These are phyloP conservation scores for Azorinus chamasolen DNA, from an alignment of 2,888 invertebrate genomes.

Conservation along the genomic window DNA sequence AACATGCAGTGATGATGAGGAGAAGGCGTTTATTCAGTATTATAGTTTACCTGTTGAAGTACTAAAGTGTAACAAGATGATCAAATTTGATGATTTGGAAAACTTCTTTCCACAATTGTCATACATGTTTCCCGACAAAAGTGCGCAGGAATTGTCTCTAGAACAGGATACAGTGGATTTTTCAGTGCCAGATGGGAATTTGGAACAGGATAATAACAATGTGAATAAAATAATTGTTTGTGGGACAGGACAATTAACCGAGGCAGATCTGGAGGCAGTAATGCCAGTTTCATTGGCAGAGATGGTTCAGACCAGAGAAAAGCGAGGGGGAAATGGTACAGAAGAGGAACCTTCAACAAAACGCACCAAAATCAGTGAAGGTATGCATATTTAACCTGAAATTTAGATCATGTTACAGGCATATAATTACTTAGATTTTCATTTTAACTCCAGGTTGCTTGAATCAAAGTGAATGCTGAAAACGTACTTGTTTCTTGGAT, in stretches of 20 bases:
- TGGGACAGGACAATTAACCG: conserved; percentile 32
- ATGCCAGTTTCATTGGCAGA: conserved; percentile 38
- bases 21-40: conserved; percentile 83
- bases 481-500: too few relatives aligned
- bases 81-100: conserved; percentile 79
- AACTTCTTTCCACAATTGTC: conserved; percentile 81
- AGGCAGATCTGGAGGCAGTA: conserved; percentile 41
- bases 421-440: too few relatives aligned
- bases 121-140: conserved; percentile 79
- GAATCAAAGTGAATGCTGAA: too few relatives aligned
- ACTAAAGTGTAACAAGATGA: conserved; percentile 83
- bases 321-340: too few relatives aligned
- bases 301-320: background rate
- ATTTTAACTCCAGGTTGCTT: too few relatives aligned
- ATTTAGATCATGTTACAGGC: too few relatives aligned
- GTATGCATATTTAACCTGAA: too few relatives aligned
- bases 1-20: conserved; percentile 80
- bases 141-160: conserved; percentile 18
- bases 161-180: conserved; percentile 6
- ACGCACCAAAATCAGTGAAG: too few relatives aligned
- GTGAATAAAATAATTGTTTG: conserved; percentile 14
- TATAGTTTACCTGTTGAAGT: conserved; percentile 82
- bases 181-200: background rate
- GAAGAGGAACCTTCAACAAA: too few relatives aligned
- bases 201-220: conserved; percentile 28